These are phyloP conservation scores for Plagodis pulveraria DNA, from an alignment of 2,888 invertebrate species.

Conservation along the genomic window DNA sequence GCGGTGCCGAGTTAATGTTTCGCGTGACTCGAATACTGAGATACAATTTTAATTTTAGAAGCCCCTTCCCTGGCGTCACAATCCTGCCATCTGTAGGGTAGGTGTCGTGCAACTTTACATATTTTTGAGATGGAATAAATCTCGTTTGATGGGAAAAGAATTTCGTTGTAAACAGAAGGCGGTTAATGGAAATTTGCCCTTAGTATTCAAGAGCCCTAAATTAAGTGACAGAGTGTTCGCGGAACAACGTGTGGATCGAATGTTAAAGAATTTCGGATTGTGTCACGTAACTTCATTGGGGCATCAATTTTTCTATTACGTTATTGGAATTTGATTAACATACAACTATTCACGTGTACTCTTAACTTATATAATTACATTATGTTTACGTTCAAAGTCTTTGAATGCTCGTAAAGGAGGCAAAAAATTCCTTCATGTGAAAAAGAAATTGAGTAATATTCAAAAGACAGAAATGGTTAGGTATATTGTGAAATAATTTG, in stretches of 20 bases:
- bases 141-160: conserved; percentile 79
- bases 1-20: conserved; percentile 79
- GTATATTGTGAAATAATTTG: too few species aligned
- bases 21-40: conserved; percentile 82
- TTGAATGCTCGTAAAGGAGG: too few species aligned
- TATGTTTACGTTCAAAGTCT: too few species aligned
- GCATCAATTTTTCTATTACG: neutral
- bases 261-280: conserved; percentile 5
- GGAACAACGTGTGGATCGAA: conserved; percentile 36
- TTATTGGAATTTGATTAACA: conserved; percentile 3
- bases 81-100: conserved; percentile 36
- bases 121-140: conserved; percentile 78
- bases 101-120: conserved; percentile 75
- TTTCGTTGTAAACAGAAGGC: conserved; percentile 71
- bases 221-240: conserved; percentile 47
- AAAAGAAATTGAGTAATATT: too few species aligned
- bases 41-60: conserved; percentile 80
- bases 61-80: conserved; percentile 54
- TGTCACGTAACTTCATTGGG: conserved; percentile 4
- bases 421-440: too few species aligned
- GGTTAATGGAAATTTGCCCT: conserved; percentile 76
- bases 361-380: too few species aligned
- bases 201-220: conserved; percentile 67
- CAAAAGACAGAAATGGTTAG: too few species aligned
- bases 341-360: neutral